Percentiles rank a stretch among this genome's conserved stretches.
Evolutionary conservation across 2,797 vertebrate species (phyloP).

Genomic region (Aeoliscus strigatus): DNA sequence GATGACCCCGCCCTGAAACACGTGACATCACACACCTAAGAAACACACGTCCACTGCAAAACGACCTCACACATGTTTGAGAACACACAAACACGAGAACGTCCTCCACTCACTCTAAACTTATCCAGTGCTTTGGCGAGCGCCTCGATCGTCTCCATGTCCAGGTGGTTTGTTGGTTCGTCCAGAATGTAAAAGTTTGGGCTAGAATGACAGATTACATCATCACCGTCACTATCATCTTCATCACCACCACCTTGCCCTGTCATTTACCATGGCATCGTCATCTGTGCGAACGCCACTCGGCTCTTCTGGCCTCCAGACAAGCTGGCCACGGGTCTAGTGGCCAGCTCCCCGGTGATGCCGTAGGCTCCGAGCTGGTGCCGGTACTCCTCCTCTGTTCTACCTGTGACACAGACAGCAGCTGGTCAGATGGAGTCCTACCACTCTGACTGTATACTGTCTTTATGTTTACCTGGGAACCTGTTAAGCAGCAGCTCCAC

Average conservation of each 20-base stretch:
- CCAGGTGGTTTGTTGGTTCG: conserved; percentile 95
- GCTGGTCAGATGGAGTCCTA: too few species aligned
- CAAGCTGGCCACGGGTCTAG: conserved; percentile 87
- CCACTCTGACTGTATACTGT: too few species aligned
- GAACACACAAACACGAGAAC: too few species aligned
- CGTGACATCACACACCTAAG: conserved; percentile 11
- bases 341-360: conserved; percentile 87
- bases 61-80: too few species aligned
- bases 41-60: not conserved
- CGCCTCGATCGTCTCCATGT: conserved; percentile 98
- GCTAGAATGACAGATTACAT: conserved; percentile 43
- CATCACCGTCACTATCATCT: not conserved
- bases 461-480: conserved; percentile 83
- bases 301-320: conserved; percentile 97
- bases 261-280: conserved; percentile 83
- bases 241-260: not conserved
- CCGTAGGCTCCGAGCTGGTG: conserved; percentile 95
- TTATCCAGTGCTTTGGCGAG: conserved; percentile 87
- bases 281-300: conserved; percentile 98
- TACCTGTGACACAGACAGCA: conserved; percentile 66
- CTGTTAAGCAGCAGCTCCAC: conserved; percentile 89
- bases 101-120: conserved; percentile 76
- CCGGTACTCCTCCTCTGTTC: conserved; percentile 90
- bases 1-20: conserved; percentile 85
- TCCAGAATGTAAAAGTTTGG: conserved; percentile 97